Evolutionary conservation across 1,140 invertebrate species (phyloP), one percentile per base, ranked within the genome.

Genomic region (Drosophila arawakana): DNA sequence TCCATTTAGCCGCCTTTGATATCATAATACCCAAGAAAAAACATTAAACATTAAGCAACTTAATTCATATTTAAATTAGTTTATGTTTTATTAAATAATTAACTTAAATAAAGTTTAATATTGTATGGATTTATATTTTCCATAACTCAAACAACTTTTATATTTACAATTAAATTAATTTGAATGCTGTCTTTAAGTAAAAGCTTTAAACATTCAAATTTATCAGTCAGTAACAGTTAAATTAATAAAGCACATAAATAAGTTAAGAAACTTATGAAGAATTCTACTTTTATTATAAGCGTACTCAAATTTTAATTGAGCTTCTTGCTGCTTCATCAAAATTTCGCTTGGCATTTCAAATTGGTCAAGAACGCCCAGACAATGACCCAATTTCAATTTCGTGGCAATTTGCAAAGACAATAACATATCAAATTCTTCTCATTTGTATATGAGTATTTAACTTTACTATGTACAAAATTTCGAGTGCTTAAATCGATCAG

Each of bases 351-450:
- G 6, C 37, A 9, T 37, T 44, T 37, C 18, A 47, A 34, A 69
- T 82, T 78, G 81, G 70, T 65, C 76, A 78, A 82, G 76, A 81
- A 77, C 74, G 69, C 44, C 46, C 52, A 81, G 75, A 86, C 76
- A 86, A 66, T 86, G 82, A 86, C 82, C 76, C 77, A 86, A 60
- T 71, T 86, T 65, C 63, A 47, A 60, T 69, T 86, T 65, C 63
- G 50, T 13, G 62, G 59, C 61, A 70, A 77, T 67, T 55, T 83
- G 57, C 41, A 43, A 47, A 78, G 37, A 54, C 65, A 72, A 21
- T 39, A 59, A 52, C 55, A 52, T 39, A 59, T 60, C 55, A 52
- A 72, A 49, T 66, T 58, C 47, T 54, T 46, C 47, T 35, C 44
- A 44, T 59, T 59, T 44, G 37, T 18, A 57, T 73, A 44, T 67